A percentile compares a stretch with the other conserved stretches of the same genome.
phyloP scores from a whole-genome alignment of 2,888 invertebrate species.

The Sturmia bella region DNA sequence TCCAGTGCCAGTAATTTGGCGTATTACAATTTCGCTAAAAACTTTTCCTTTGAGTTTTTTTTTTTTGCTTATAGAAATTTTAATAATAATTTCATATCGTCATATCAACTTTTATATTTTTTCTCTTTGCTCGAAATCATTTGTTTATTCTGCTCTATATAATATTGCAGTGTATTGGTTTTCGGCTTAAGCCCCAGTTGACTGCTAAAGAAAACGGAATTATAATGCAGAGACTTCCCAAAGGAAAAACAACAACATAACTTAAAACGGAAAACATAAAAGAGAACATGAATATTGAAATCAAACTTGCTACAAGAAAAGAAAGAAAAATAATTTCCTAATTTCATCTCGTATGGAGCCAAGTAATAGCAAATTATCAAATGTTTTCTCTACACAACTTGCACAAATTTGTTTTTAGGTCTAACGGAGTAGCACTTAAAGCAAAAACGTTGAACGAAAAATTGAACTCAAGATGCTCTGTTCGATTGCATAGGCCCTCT shows the following conservation, averaged over 20 bases:
- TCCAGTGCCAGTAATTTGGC: not conserved
- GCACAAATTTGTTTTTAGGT: not conserved
- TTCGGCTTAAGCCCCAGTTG: conserved; percentile 2
- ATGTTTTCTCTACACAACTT: conserved; percentile 5
- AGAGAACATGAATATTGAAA: conserved; percentile 76
- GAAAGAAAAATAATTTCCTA: conserved; percentile 3
- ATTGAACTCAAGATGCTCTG: no score
- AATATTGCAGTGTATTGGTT: conserved; percentile 45
- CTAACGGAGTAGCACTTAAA: no score
- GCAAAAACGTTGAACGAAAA: no score
- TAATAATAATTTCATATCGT: not conserved
- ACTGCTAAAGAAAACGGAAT: conserved; percentile 23
- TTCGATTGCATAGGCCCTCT: no score
- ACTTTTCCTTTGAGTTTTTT: not conserved
- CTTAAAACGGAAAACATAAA: not conserved
- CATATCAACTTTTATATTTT: not conserved
- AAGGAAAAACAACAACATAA: not conserved
- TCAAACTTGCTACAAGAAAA: conserved; percentile 74
- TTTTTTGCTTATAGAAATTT: not conserved
- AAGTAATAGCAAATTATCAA: conserved; percentile 8
- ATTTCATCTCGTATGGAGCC: not conserved
- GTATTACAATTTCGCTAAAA: not conserved
- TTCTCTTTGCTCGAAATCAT: conserved; percentile 31
- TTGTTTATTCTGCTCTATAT: conserved; percentile 45
- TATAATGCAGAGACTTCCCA: not conserved